Base-by-base conservation (phyloP, 2,113 vertebrate species). In the Oreochromis aureus region DNA sequence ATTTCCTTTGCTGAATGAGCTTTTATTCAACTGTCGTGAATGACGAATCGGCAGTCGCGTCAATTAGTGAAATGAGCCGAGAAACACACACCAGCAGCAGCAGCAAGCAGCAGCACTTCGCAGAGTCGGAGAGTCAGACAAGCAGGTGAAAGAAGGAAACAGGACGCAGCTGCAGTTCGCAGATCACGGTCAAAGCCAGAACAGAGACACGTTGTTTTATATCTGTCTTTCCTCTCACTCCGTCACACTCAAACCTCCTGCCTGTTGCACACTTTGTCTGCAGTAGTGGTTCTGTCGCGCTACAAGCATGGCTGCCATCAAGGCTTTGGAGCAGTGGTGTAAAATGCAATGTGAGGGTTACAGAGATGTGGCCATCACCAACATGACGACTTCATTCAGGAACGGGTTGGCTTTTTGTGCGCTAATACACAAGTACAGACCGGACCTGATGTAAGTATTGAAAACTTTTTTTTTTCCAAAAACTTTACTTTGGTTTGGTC, bases 321-420 rank as follows among this genome's bases (percentile, higher is more conserved):
- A 97, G 90, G 98, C 98, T 82, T 87, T 99, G 79, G 97, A 99
- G 95, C 97, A 96, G 84, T 99, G 98, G 98, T 99, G 99, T 93
- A 97, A 96, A 88, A 92, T 93, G 55, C 97, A 98, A 39, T 99
- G 98, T 59, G 97, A 98, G 19, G 99, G 98, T 18, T 99, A 99
- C 95, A 91, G 95, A 24, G 97, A 97, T 66, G 98, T 99, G 89
- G 93, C 71, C 88, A 96, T 99, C 93, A 97, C 95, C 93, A 98
- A 99, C 96, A 99, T 99, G 99, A 99, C 98, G 63, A 97, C 97
- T 10, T 99, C 98, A 0, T 99, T 99, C 96, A 97, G 97, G 91
- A 97, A 97, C 87, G 99, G 99, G 61, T 71, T 99, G 95, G 99
- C 99, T 81, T 99, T 99, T 94, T 99, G 99, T 15, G 99, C 99